Percentiles rank a stretch among this genome's conserved stretches.
Conservation (phyloP, 2,113 vertebrate species). For the Amazona vittata region DNA sequence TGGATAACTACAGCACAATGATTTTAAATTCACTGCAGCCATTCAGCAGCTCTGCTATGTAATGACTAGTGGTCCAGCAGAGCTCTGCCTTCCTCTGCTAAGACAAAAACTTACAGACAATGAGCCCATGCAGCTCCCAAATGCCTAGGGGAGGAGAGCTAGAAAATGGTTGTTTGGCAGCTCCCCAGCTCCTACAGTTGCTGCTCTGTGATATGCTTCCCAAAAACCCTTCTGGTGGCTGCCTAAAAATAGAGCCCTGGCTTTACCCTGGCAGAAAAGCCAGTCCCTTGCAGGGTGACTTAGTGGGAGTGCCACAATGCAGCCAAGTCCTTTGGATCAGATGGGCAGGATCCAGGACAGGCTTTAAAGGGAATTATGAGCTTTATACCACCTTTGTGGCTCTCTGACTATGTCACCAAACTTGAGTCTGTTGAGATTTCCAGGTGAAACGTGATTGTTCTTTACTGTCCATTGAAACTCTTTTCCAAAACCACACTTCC, state of each 20-base stretch:
- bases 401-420: neutral
- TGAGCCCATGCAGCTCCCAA: neutral
- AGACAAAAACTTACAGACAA: neutral
- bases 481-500: neutral
- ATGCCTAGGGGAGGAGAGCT: neutral
- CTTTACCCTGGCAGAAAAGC: neutral
- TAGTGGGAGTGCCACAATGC: neutral
- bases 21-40: neutral
- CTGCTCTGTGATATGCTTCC: neutral
- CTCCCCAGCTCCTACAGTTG: neutral
- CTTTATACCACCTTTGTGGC: neutral
- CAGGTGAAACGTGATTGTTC: fast-evolving
- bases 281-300: fast-evolving
- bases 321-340: neutral
- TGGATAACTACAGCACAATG: neutral
- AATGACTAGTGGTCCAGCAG: neutral
- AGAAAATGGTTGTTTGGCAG: neutral
- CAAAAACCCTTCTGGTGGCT: neutral
- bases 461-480: neutral
- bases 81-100: neutral
- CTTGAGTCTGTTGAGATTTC: neutral
- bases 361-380: neutral
- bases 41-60: neutral
- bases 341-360: neutral
- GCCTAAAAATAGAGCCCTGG: neutral